These are phyloP conservation scores for Polymixis lichenea DNA, from an alignment of 2,888 invertebrate species.

Conservation along the genomic window DNA sequence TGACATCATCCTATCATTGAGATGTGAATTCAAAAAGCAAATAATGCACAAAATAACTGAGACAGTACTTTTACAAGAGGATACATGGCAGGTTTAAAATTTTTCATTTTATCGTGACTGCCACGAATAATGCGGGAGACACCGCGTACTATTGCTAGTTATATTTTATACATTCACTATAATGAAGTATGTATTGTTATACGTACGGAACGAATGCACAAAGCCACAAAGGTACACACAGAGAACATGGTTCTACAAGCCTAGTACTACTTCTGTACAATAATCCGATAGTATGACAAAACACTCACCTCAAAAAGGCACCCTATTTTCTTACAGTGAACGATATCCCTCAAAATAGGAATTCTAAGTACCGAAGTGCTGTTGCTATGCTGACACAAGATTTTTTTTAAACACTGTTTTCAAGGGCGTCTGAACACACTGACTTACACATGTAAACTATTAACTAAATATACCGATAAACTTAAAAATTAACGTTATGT, in stretches of 20 bases:
- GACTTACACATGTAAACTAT: conserved; percentile 69
- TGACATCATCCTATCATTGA: conserved; percentile 60
- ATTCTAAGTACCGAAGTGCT: conserved; percentile 81
- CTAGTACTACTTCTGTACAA: conserved; percentile 1
- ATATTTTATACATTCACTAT: conserved; percentile 56
- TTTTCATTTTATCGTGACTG: conserved; percentile 10
- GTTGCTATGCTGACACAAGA: conserved; percentile 89
- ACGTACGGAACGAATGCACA: conserved; percentile 64
- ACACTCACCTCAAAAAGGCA: conserved; percentile 84
- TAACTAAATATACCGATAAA: conserved; percentile 60
- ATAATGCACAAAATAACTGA: conserved; percentile 42
- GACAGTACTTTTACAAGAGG: conserved; percentile 24
- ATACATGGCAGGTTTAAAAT: conserved; percentile 13
- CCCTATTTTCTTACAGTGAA: conserved; percentile 72
- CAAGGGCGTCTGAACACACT: conserved; percentile 85
- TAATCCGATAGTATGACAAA: conserved; percentile 36
- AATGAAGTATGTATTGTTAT: conserved; percentile 57
- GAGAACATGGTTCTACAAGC: conserved; percentile 17
- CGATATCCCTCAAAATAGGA: conserved; percentile 78
- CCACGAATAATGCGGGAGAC: conserved; percentile 31
- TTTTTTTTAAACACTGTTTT: conserved; percentile 86
- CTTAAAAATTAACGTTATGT: conserved; percentile 63
- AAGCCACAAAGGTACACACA: conserved; percentile 68
- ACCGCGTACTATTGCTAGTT: conserved; percentile 37
- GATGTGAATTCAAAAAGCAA: conserved; percentile 54